Evolutionary conservation across 2,888 invertebrate genomes (phyloP).

Genomic region (Osedax fenrisi): DNA sequence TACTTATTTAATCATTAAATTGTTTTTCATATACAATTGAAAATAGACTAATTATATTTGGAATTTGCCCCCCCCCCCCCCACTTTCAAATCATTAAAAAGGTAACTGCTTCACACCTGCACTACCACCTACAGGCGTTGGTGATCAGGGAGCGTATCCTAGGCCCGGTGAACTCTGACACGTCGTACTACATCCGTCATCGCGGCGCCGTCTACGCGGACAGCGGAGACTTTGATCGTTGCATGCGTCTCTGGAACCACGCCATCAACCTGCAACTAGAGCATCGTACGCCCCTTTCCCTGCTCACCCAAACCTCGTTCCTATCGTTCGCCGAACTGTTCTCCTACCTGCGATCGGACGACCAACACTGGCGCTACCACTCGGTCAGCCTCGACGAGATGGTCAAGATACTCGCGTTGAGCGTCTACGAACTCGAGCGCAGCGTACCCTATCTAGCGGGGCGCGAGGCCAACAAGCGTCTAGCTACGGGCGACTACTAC

Average conservation of each 20-base stretch:
- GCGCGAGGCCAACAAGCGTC: slow-evolving; percentile 51
- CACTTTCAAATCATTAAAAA: not conserved
- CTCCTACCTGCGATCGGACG: slow-evolving; percentile 74
- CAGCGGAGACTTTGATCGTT: slow-evolving; percentile 69
- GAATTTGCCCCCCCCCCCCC: not conserved
- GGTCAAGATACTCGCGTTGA: slow-evolving; percentile 68
- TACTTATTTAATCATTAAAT: too few species aligned
- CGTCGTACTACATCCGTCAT: slow-evolving; percentile 86
- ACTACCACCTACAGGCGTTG: slow-evolving; percentile 53
- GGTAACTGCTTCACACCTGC: too few species aligned
- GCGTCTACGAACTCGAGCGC: slow-evolving; percentile 55
- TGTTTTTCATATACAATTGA: too few species aligned
- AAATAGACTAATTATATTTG: too few species aligned
- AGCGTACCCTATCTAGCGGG: slow-evolving; percentile 49
- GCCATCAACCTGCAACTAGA: slow-evolving; percentile 88
- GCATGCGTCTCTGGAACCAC: slow-evolving; percentile 88
- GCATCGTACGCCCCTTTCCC: slow-evolving; percentile 78
- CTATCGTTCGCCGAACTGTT: slow-evolving; percentile 81
- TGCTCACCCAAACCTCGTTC: slow-evolving; percentile 84
- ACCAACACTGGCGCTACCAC: slow-evolving; percentile 55
- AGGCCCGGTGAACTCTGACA: slow-evolving; percentile 83
- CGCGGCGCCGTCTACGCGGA: slow-evolving; percentile 86
- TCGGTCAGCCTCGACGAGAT: slow-evolving; percentile 71
- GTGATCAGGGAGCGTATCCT: slow-evolving; percentile 81
- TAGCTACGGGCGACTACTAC: slow-evolving; percentile 53